Evolutionary conservation across 2,888 invertebrate genomes (phyloP), one percentile per base, ranked within the genome.

Genomic region (Sinohyriopsis cumingii): DNA sequence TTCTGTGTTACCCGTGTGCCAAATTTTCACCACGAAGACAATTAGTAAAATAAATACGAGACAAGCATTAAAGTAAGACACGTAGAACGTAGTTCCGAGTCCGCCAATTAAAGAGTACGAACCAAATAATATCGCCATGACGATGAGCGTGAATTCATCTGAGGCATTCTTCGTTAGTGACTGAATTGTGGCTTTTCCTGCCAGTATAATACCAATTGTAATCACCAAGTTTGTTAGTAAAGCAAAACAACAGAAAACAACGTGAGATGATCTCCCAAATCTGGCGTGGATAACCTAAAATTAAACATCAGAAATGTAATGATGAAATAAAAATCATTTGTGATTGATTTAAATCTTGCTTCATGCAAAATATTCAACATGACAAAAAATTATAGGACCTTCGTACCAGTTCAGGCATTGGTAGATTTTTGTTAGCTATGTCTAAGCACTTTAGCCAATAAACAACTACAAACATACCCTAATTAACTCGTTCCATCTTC

Each of bases 11-110:
- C 79, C 76, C 68, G 78, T 84, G 73, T 87, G 85, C 65, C 85
- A 82, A 56, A 86, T 86, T 69, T 85, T 85, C 9, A 86, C 82
- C 15, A 87, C 85, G 65, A 87, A 85, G n/a, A 86, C 84, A 59
- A 87, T 85, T 28, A 88, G 78, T 20, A 87, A 72, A 60, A 86
- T 81, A 76, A 86, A 88, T 45, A 87, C 86, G 20, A 87, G 78
- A 63, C 86, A 84, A n/a, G 85, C 87, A 75, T 88, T 88, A 75
- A 88, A 88, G 66, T 88, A 88, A 62, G 87, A 87, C 22, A 88
- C 88, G 69, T 88, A 88, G 73, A 88, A 87, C 61, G 88, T 88
- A 59, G 86, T 87, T 33, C 86, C 87, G n/a, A 88, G 80, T n/a
- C 88, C 88, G 19, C 88, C 88, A 63, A 88, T 86, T 63, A 88